Evolutionary conservation across 2,888 invertebrate species (phyloP).

Genomic region (Criorhina ranunculi): DNA sequence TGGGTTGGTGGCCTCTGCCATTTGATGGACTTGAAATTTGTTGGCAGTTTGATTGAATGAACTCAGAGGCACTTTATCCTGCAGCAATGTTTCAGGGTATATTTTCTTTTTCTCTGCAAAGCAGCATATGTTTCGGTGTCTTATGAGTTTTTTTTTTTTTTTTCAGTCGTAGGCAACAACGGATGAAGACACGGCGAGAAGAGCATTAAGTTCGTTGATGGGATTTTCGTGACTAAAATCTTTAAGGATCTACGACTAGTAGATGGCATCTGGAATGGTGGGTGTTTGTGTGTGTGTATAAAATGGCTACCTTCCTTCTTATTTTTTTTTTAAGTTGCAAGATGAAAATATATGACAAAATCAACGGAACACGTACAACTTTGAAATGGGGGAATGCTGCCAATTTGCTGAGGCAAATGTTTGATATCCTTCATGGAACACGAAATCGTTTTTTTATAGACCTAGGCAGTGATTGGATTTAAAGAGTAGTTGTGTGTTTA

Average conservation of each 20-base stretch:
- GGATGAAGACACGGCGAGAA: constrained; percentile 71
- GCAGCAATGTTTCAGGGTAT: constrained; percentile 20
- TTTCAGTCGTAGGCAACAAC: constrained; percentile 27
- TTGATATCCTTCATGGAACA: constrained; percentile 35
- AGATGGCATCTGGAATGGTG: constrained; percentile 56
- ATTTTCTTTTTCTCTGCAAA: constrained; percentile 9
- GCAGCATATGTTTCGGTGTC: constrained; percentile 50
- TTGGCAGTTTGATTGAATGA: constrained; percentile 72
- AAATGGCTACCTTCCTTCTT: neutral
- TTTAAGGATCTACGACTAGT: constrained; percentile 53
- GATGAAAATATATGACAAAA: constrained; percentile 69
- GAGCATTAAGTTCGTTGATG: constrained; percentile 76
- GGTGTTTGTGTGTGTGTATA: constrained; percentile 7
- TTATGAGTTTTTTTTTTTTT: constrained; percentile 33
- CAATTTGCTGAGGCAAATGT: constrained; percentile 57
- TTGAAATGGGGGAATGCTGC: constrained; percentile 50
- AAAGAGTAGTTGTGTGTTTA: constrained; percentile 44
- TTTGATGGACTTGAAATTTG: constrained; percentile 65
- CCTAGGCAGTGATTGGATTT: constrained; percentile 55
- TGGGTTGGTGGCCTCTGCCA: constrained; percentile 13
- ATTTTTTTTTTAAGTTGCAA: constrained; percentile 35
- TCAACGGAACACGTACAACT: constrained; percentile 60
- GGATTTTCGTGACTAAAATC: constrained; percentile 76
- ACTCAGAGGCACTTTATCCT: constrained; percentile 62
- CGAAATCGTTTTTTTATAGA: constrained; percentile 48